Evolutionary conservation across 2,113 vertebrate species (phyloP), one percentile per base, ranked within the genome.

Genomic region (Callorhinus ursinus): DNA sequence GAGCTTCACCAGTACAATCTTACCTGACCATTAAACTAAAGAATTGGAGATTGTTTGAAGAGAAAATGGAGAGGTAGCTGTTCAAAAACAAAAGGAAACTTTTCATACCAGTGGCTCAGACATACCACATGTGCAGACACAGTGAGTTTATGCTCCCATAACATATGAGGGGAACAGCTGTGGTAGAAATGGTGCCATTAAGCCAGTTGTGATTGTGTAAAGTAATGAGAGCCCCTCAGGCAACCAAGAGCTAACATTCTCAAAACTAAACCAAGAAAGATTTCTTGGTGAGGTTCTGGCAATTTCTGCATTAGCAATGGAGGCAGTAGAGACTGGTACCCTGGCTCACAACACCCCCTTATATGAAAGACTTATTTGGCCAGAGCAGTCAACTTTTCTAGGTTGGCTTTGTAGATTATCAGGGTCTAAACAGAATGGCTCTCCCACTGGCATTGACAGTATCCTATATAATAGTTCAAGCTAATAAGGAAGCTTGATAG

Each of bases 401-500:
- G 42, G 8, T 46, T 71, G 24, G 36, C 49, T 63, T 74, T 77
- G 42, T 81, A 95, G 88, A 88, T 76, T 57, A 65, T 63, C 39
- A 39, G n/a, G 2, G 4, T 93, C 80, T 81, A 49, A 95, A 93
- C 63, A 95, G 81, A 95, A 11, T 61, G 5, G 49, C 36, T 24
- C 13, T 51, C 21, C n/a, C 15, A 26, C 0, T 14, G 69, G 65
- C 18, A 71, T 65, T 77, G 82, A 77, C 65, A 42, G 5, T 21
- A 8, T 81, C 76, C 49, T 46, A 9, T 69, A 81, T 2, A 69
- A 81, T 2, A 69, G n/a, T 80, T 84, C 80, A 93, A 74, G 63
- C 31, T 86, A 79, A 83, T 80, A 74, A 90, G 77, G 51, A 83
- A 51, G 57, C 33, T 74, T 76, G 0, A 0, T 22, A 14, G 26